Base-by-base conservation (phyloP, 2,888 invertebrate species). In the Crepidodera aurea region DNA sequence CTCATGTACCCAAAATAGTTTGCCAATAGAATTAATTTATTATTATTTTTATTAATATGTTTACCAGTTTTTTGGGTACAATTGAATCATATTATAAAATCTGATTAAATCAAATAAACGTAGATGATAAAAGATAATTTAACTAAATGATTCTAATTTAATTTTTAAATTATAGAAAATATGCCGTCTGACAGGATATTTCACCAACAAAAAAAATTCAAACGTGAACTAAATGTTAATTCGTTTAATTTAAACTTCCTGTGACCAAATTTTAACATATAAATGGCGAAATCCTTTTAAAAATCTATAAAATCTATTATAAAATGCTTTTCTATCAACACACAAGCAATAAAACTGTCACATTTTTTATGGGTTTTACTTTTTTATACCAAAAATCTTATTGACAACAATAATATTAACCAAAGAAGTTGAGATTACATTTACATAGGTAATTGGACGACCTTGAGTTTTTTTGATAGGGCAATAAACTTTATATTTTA, bases 221-320 rank as follows among this genome's bases (percentile, higher is more conserved):
- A 10, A 18, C 16, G 5, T 37, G 37, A 51, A 34, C 51, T 51
- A 34, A 18, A 51, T 51, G 37, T 37, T 51, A 51, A 51, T 51
- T 51, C 19, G 25, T n/a, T 6, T 29, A 51, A 51, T 51, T 51
- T 51, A 34, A 29, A 19, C 12, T 34, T 48, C 12, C 13, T 37
- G 18, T 19, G 6, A 29, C 16, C 8, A 37, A 34, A 12, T 22
- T 48, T 48, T 48, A 48, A 29, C 25, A 48, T 25, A 22, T 7
- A 32, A 37, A 51, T 22, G 37, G 19, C 19, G 25, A 29, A 51
- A 51, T 51, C 51, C 51, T 51, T 51, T 51, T 51, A 51, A 51
- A 51, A 34, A 51, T 19, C 37, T 25, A 51, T 51, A 37, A 34
- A 51, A 51, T 37, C 51, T 51, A 51, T 34, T 50, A 50, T 32